Conservation (phyloP, 2,113 vertebrate genomes). For the Leptosomus discolor region DNA sequence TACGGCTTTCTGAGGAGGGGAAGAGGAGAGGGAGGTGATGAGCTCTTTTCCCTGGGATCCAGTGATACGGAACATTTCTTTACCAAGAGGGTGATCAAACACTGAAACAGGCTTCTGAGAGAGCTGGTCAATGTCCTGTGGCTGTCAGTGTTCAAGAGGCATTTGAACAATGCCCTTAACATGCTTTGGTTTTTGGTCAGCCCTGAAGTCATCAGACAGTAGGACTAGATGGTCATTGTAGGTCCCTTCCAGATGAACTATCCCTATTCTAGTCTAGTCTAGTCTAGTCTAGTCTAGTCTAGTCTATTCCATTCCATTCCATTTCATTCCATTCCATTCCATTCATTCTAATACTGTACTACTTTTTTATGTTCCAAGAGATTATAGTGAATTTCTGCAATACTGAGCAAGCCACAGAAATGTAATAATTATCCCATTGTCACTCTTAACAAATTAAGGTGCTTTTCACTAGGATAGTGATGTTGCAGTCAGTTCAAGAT, state of each 20-base stretch:
- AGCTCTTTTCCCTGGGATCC: background rate
- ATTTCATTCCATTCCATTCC: background rate
- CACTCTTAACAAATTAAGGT: background rate
- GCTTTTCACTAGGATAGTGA: background rate
- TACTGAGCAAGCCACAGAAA: background rate
- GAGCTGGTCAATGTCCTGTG: background rate
- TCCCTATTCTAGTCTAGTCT: background rate
- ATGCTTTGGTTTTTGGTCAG: background rate
- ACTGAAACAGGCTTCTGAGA: background rate
- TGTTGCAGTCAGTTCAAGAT: background rate
- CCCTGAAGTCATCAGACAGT: background rate
- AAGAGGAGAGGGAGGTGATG: background rate
- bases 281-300: no score
- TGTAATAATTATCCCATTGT: background rate
- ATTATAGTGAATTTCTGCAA: background rate
- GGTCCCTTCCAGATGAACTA: background rate
- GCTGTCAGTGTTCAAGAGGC: background rate
- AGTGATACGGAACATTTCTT: background rate
- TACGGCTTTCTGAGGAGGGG: background rate
- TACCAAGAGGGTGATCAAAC: background rate
- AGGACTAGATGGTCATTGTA: background rate
- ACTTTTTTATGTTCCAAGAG: background rate
- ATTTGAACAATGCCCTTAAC: background rate
- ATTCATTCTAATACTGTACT: background rate
- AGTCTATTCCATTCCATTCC: background rate